Percentiles rank a stretch among this genome's conserved stretches.
Conservation (phyloP, 2,113 vertebrate species). For the Panurus biarmicus region DNA sequence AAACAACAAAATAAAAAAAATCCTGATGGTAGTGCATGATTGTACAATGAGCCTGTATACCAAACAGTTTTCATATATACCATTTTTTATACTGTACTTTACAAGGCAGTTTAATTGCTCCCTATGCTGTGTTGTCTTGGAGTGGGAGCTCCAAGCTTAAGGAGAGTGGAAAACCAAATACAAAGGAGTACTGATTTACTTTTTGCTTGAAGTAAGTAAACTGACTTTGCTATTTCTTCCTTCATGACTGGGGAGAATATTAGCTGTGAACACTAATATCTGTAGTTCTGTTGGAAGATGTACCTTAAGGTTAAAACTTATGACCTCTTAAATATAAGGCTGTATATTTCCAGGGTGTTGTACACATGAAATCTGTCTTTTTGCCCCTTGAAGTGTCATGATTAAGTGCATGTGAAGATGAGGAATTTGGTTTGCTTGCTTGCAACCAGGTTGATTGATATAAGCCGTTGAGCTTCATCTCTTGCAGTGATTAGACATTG, state of each 20-base stretch:
- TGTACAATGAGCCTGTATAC: background rate
- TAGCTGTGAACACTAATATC: background rate
- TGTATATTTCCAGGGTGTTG: background rate
- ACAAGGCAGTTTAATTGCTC: constrained; percentile 22
- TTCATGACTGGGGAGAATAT: background rate
- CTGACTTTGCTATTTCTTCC: background rate
- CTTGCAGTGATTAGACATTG: background rate
- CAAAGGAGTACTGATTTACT: background rate
- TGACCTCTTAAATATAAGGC: background rate
- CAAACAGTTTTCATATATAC: background rate
- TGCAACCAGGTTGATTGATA: background rate
- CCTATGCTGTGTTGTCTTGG: background rate
- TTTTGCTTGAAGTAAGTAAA: background rate
- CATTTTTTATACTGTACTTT: constrained; percentile 20
- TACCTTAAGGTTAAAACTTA: background rate
- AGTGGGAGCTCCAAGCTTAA: background rate
- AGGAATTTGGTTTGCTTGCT: background rate
- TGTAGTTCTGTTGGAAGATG: background rate
- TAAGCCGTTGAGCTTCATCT: background rate
- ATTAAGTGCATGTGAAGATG: background rate
- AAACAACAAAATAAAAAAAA: constrained; percentile 49
- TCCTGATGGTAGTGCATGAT: background rate
- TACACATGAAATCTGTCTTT: background rate
- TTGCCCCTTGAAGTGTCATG: background rate
- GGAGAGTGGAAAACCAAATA: background rate